A percentile compares a stretch with the other conserved stretches of the same genome.
Conservation (phyloP, 2,113 vertebrate genomes). For the Synodontis membranacea region DNA sequence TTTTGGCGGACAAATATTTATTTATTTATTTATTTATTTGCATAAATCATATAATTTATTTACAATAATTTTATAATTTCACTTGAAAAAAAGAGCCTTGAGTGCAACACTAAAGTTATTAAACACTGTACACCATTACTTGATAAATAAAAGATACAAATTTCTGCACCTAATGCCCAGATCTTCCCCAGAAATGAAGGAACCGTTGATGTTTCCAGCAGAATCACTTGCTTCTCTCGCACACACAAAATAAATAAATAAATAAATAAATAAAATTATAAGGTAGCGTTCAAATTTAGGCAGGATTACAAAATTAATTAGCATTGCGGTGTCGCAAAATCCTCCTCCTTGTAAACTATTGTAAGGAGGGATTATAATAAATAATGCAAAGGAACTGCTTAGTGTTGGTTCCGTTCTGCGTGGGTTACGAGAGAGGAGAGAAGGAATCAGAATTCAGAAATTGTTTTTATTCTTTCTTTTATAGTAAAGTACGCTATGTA, state of each 20-base stretch:
- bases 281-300: slow-evolving; percentile 38
- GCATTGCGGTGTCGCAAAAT: slow-evolving; percentile 39
- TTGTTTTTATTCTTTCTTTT: neutral
- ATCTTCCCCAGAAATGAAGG: neutral
- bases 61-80: neutral
- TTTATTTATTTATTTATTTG: neutral
- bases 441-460: neutral
- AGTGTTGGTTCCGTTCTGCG: neutral
- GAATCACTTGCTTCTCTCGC: slow-evolving; percentile 21
- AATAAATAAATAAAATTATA: slow-evolving; percentile 22
- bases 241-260: too few relatives aligned
- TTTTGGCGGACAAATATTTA: neutral
- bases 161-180: neutral
- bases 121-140: neutral
- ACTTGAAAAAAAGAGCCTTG: neutral
- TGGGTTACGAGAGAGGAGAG: neutral
- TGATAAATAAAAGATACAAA: neutral
- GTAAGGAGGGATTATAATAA: slow-evolving; percentile 31
- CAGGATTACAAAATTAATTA: slow-evolving; percentile 53
- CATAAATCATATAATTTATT: neutral
- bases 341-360: slow-evolving; percentile 32
- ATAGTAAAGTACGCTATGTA: neutral
- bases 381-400: slow-evolving; percentile 38
- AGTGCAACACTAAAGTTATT: neutral
- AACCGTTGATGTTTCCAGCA: slow-evolving; percentile 33